Evolutionary conservation across 2,888 invertebrate species (phyloP).

Genomic region (Aricia artaxerxes): DNA sequence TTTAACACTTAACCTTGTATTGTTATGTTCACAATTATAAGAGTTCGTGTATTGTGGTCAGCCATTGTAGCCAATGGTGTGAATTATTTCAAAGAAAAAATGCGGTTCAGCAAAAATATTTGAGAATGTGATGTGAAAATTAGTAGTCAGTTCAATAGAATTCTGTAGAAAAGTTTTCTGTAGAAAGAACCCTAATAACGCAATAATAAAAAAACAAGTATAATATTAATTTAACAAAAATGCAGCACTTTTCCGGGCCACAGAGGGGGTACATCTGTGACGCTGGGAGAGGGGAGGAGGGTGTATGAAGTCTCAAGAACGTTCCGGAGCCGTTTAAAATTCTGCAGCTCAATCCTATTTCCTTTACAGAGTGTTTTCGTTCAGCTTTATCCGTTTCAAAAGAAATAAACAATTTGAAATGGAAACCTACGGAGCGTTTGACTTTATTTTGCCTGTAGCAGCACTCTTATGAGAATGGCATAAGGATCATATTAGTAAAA

Average conservation of each 20-base stretch:
- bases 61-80: not conserved
- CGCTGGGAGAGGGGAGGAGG: not conserved
- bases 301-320: not conserved
- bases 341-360: conserved; percentile 20
- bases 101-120: not conserved
- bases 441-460: not conserved
- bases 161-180: not conserved
- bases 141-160: not conserved
- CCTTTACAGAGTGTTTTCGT: conserved; percentile 19
- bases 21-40: not conserved
- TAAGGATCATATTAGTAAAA: too few relatives aligned
- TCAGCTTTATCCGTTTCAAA: conserved; percentile 20
- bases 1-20: conserved; percentile 19
- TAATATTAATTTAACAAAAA: too few relatives aligned
- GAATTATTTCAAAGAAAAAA: conserved; percentile 5
- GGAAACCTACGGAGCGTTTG: not conserved
- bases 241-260: not conserved
- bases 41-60: conserved; percentile 2
- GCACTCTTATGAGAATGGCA: not conserved
- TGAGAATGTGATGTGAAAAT: not conserved
- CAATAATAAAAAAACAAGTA: too few relatives aligned
- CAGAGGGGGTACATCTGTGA: not conserved
- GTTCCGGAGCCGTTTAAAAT: conserved; percentile 11
- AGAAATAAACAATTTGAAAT: conserved; percentile 17
- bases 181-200: too few relatives aligned